A percentile compares a stretch with the other conserved stretches of the same genome.
Conservation (phyloP, 2,797 vertebrate species). For the Macroramphosus scolopax region DNA sequence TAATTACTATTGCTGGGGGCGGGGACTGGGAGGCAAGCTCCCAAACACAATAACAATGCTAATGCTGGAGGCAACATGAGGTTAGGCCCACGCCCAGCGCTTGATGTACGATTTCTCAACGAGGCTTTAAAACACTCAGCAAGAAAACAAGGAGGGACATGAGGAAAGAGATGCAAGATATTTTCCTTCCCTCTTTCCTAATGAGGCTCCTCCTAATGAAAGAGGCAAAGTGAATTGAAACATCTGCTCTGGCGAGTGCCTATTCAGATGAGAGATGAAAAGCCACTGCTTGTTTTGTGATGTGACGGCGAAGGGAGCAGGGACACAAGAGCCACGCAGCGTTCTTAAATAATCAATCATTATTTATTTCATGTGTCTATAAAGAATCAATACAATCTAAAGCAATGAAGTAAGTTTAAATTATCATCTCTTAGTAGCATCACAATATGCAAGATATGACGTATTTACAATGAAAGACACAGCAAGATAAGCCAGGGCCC, state of each 20-base stretch:
- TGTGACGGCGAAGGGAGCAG: background rate
- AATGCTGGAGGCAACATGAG: constrained; percentile 47
- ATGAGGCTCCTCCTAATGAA: constrained; percentile 34
- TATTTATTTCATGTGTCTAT: constrained; percentile 99
- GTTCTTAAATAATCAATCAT: constrained; percentile 96
- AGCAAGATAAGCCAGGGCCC: constrained; percentile 85
- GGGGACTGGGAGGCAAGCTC: constrained; percentile 32
- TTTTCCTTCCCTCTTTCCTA: constrained; percentile 13
- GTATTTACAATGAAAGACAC: constrained; percentile 94
- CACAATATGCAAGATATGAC: constrained; percentile 90
- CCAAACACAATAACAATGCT: constrained; percentile 67
- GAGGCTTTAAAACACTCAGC: constrained; percentile 9
- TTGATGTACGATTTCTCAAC: constrained; percentile 32
- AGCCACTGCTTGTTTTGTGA: constrained; percentile 20
- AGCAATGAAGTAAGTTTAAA: constrained; percentile 91
- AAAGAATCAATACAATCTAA: constrained; percentile 95
- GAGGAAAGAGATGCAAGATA: constrained; percentile 19
- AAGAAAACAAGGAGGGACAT: constrained; percentile 15
- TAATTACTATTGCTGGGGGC: constrained; percentile 65
- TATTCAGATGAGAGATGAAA: constrained; percentile 31
- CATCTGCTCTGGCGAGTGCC: constrained; percentile 40
- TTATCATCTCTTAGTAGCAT: constrained; percentile 87
- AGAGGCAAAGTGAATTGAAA: constrained; percentile 37
- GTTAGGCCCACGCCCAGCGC: constrained; percentile 33
- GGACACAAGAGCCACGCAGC: background rate